phyloP scores from a whole-genome alignment of 1,140 invertebrate species.

The Pachyrhynchus sulphureomaculatus region DNA sequence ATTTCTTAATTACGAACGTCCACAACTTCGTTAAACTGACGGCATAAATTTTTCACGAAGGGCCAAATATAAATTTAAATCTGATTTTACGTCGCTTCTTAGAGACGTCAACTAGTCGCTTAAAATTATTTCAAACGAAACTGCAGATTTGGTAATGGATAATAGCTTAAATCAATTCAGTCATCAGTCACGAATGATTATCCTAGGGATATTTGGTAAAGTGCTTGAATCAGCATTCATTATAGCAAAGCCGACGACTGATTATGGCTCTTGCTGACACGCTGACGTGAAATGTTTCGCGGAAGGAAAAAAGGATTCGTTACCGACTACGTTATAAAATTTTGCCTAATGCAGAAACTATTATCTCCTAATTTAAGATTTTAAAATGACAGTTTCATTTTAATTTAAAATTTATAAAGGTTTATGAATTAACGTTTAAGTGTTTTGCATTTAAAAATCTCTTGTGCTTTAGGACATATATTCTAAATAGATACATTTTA shows the following conservation, averaged over 20 bases:
- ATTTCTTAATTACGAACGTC: too few relatives aligned
- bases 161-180: conserved; percentile 43
- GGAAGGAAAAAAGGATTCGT: conserved; percentile 8
- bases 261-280: conserved; percentile 29
- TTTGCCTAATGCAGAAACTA: too few relatives aligned
- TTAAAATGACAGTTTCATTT: too few relatives aligned
- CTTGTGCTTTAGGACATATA: too few relatives aligned
- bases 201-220: conserved; percentile 36
- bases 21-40: too few relatives aligned
- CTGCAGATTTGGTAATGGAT: conserved; percentile 32
- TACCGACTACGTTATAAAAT: too few relatives aligned
- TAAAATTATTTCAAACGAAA: conserved; percentile 22
- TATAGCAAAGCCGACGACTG: conserved; percentile 31
- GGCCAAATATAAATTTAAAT: background rate
- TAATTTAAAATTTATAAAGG: too few relatives aligned
- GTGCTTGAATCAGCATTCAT: conserved; percentile 40
- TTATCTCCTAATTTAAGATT: too few relatives aligned
- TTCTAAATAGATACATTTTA: too few relatives aligned
- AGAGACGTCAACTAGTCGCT: conserved; percentile 14
- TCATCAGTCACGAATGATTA: conserved; percentile 42
- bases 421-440: too few relatives aligned
- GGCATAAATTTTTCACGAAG: conserved; percentile 4
- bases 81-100: background rate
- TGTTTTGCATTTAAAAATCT: too few relatives aligned
- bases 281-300: conserved; percentile 24